phyloP scores from a whole-genome alignment of 1,140 invertebrate genomes.

The Drosophila nebulosa region DNA sequence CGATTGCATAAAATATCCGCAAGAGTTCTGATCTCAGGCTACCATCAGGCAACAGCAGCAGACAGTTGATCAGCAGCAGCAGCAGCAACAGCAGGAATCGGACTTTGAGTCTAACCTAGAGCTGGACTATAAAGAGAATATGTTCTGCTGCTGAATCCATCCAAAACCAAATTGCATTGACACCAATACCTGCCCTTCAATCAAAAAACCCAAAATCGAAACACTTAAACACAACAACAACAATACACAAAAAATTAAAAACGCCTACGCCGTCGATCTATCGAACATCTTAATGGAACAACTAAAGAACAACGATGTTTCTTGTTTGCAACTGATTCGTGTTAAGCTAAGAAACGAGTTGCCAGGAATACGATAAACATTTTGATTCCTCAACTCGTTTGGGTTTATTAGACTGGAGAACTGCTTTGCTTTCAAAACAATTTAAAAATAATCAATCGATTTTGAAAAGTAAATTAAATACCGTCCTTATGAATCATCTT shows the following conservation, averaged over 20 bases:
- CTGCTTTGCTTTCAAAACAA: not conserved
- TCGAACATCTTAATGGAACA: conserved; percentile 47
- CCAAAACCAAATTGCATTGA: conserved; percentile 19
- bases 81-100: conserved; percentile 29
- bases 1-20: conserved; percentile 81
- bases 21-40: conserved; percentile 81
- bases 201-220: not conserved
- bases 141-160: conserved; percentile 65
- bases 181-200: conserved; percentile 23
- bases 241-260: not conserved
- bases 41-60: conserved; percentile 63
- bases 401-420: conserved; percentile 78
- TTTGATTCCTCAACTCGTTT: conserved; percentile 64
- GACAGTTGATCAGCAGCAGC: conserved; percentile 25
- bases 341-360: conserved; percentile 78
- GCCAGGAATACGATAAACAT: conserved; percentile 11
- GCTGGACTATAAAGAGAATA: conserved; percentile 63
- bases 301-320: conserved; percentile 59
- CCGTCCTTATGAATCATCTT: not conserved
- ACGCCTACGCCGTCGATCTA: conserved; percentile 59
- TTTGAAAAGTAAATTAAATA: not conserved
- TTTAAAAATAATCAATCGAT: conserved; percentile 6
- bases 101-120: conserved; percentile 57
- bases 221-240: not conserved
- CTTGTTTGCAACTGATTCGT: conserved; percentile 81